Base-by-base conservation (phyloP, 2,113 vertebrate species). In the Turnix velox region DNA sequence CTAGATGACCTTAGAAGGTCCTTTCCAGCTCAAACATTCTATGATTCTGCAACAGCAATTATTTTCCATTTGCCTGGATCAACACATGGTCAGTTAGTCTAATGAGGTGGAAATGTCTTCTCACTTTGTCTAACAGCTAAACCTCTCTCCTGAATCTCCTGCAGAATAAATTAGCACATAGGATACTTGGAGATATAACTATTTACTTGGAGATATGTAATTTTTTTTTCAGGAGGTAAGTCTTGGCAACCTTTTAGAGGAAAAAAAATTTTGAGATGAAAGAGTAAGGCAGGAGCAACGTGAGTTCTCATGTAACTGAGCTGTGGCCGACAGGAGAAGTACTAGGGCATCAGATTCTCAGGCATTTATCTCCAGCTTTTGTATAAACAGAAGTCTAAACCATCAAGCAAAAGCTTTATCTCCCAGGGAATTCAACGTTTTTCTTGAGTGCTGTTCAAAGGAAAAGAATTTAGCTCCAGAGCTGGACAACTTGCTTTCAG, bases 321-420 rank as follows among this genome's bases (percentile, higher is more conserved):
- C 72, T 73, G 46, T 67, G 51, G 46, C n/a, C 0, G 0, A 48
- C 39, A 69, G 15, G 31, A 79, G 33, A 78, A 90, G 67, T 52
- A 49, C 71, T 52, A 51, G n/a, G 43, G 43, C 46, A 43, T 24
- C 43, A 19, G n/a, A 67, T 66, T 86, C 89, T 80, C 79, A 63
- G 83, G 11, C 55, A 48, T 78, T 84, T 39, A 27, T 74, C 46
- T 80, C 68, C 55, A 92, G n/a, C 24, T 62, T 63, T 78, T 94
- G 22, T 62, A 67, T 81, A 93, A 94, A 95, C 42, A 95, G 73
- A 80, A 54, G 12, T 59, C 30, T 86, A 88, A 90, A 69, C 57
- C 52, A 62, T 62, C 51, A 59, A 84, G 55, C 46, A 80, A 90
- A 88, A 46, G 18, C 27, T 88, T 94, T 77, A 59, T 92, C n/a